A percentile compares a stretch with the other conserved stretches of the same genome.
These are phyloP conservation scores for Bombus picipes DNA, from an alignment of 1,140 invertebrate species.

Conservation along the genomic window DNA sequence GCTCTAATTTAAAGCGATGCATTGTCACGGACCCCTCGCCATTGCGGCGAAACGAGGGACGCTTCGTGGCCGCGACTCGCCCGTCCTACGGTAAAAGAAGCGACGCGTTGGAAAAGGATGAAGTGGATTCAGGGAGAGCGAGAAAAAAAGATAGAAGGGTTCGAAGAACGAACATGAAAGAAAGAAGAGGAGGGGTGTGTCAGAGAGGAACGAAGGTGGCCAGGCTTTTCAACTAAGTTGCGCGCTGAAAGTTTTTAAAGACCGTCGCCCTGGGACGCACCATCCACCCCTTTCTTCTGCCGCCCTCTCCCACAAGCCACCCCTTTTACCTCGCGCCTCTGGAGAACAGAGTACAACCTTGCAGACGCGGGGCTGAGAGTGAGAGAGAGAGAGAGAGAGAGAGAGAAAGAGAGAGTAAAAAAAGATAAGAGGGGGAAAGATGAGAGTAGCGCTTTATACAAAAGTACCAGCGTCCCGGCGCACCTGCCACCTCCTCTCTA, in stretches of 20 bases:
- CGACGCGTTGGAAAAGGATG: neutral
- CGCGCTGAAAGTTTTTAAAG: slow-evolving; percentile 76
- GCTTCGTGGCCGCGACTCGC: neutral
- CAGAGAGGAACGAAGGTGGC: slow-evolving; percentile 42
- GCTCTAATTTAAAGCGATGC: slow-evolving; percentile 73
- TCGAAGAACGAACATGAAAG: slow-evolving; percentile 1
- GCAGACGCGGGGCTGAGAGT: neutral
- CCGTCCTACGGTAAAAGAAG: neutral
- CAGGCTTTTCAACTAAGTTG: slow-evolving; percentile 74
- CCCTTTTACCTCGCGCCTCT: slow-evolving; percentile 1
- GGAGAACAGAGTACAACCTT: slow-evolving; percentile 6
- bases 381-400: neutral
- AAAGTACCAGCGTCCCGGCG: slow-evolving; percentile 19
- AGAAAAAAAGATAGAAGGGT: neutral
- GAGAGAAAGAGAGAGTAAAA: neutral
- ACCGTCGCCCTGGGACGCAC: slow-evolving; percentile 69
- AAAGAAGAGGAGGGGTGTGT: neutral
- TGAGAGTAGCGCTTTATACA: neutral
- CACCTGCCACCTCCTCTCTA: slow-evolving; percentile 34
- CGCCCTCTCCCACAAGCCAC: neutral
- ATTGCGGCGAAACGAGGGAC: slow-evolving; percentile 45
- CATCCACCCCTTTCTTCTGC: slow-evolving; percentile 3
- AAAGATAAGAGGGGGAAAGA: neutral
- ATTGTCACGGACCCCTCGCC: slow-evolving; percentile 67
- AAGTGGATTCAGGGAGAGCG: neutral